phyloP scores from a whole-genome alignment of 2,113 vertebrate species.

The Oxyruncus cristatus region DNA sequence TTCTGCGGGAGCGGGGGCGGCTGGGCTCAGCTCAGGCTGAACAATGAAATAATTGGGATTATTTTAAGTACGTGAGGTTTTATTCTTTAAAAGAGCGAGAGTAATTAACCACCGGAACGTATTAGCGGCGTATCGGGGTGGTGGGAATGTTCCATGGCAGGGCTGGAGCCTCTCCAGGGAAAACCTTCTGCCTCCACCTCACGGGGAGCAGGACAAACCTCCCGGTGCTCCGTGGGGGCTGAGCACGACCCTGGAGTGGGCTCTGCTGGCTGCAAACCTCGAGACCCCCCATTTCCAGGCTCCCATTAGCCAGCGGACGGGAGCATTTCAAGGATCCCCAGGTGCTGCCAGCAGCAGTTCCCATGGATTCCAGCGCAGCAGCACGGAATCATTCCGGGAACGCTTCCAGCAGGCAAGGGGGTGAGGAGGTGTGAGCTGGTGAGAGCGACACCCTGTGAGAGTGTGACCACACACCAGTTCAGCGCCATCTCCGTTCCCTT shows the following conservation, averaged over 20 bases:
- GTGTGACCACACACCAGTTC: accelerated
- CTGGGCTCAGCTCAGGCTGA: neutral
- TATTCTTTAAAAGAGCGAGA: neutral
- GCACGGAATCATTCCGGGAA: accelerated
- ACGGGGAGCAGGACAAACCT: neutral
- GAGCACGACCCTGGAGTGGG: neutral
- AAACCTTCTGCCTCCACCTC: neutral
- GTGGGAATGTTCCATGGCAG: neutral
- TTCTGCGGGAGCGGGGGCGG: neutral
- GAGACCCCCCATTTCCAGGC: neutral
- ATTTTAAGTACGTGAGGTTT: neutral
- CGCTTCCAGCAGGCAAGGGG: accelerated
- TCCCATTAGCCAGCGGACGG: accelerated
- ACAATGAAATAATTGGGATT: neutral
- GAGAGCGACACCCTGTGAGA: too few species aligned
- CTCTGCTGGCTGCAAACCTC: neutral
- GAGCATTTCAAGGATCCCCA: neutral
- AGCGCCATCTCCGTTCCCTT: accelerated
- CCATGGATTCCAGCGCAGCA: neutral
- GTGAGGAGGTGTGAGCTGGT: accelerated
- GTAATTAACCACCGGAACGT: neutral
- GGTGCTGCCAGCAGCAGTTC: neutral
- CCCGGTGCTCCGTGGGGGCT: neutral
- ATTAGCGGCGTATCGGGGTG: accelerated
- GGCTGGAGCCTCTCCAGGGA: neutral